Evolutionary conservation across 2,113 vertebrate species (phyloP).

Genomic region (Chaenocephalus aceratus): DNA sequence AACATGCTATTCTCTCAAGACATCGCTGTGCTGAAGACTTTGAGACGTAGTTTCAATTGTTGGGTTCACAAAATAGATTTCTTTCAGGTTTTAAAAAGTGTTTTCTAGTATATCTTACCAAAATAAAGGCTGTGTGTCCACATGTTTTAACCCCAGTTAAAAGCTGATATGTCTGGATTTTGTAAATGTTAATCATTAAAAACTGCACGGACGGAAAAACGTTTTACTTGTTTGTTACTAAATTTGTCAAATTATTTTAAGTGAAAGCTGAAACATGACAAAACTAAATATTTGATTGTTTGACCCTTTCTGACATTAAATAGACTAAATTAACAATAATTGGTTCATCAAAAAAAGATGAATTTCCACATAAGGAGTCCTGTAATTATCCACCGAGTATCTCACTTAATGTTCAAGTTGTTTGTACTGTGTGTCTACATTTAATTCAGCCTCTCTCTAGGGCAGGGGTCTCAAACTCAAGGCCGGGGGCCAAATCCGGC

Average conservation of each 20-base stretch:
- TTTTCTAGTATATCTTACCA: background rate
- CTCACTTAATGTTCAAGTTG: too few relatives aligned
- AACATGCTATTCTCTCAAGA: constrained; percentile 19
- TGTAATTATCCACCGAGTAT: background rate
- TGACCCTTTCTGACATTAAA: background rate
- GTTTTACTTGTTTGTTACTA: too few relatives aligned
- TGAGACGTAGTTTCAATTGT: background rate
- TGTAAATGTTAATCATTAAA: background rate
- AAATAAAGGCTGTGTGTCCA: background rate
- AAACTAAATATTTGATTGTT: background rate
- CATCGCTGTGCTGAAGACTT: background rate
- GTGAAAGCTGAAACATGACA: background rate
- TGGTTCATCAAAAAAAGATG: background rate
- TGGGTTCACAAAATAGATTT: background rate
- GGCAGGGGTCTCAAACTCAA: too few relatives aligned
- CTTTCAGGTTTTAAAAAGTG: background rate
- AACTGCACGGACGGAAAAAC: too few relatives aligned
- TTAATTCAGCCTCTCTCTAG: background rate
- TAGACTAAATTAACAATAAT: background rate
- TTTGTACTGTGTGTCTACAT: background rate
- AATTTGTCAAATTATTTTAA: background rate
- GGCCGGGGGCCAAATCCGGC: too few relatives aligned
- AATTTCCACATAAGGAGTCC: background rate
- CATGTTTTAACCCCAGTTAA: too few relatives aligned
- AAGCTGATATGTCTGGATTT: background rate